These are phyloP conservation scores for Typhlomys cinereus DNA, from an alignment of 2,113 vertebrate species.

Conservation along the genomic window DNA sequence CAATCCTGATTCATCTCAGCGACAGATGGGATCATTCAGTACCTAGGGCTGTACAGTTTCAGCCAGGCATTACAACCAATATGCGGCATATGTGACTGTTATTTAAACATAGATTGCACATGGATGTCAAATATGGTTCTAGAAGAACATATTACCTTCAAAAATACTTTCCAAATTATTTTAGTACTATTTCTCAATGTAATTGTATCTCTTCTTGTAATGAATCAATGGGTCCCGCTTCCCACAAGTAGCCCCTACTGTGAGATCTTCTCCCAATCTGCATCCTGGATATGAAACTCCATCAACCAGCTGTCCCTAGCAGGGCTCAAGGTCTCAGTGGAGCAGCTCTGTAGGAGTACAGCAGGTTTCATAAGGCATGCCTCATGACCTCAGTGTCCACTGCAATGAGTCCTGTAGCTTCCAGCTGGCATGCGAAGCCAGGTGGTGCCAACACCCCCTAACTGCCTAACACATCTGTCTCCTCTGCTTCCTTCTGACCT, in stretches of 20 bases:
- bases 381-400: background rate
- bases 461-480: background rate
- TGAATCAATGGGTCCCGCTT: slow-evolving; percentile 21
- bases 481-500: background rate
- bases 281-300: slow-evolving; percentile 5
- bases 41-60: background rate
- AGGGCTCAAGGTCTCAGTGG: background rate
- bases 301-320: background rate
- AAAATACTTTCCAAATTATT: slow-evolving; percentile 56
- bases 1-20: background rate
- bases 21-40: slow-evolving; percentile 21
- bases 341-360: background rate
- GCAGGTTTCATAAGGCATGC: background rate
- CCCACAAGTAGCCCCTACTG: background rate
- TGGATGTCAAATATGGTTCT: slow-evolving; percentile 34
- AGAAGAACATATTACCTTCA: slow-evolving; percentile 29
- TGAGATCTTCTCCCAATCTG: background rate
- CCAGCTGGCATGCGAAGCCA: background rate
- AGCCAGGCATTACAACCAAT: slow-evolving; percentile 55
- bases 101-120: slow-evolving; percentile 48
- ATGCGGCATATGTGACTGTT: slow-evolving; percentile 48
- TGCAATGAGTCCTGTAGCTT: background rate
- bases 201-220: slow-evolving; percentile 25
- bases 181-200: slow-evolving; percentile 33
- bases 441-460: background rate